These are phyloP conservation scores for Polydrusus tereticollis DNA, from an alignment of 2,888 invertebrate genomes.

Conservation along the genomic window DNA sequence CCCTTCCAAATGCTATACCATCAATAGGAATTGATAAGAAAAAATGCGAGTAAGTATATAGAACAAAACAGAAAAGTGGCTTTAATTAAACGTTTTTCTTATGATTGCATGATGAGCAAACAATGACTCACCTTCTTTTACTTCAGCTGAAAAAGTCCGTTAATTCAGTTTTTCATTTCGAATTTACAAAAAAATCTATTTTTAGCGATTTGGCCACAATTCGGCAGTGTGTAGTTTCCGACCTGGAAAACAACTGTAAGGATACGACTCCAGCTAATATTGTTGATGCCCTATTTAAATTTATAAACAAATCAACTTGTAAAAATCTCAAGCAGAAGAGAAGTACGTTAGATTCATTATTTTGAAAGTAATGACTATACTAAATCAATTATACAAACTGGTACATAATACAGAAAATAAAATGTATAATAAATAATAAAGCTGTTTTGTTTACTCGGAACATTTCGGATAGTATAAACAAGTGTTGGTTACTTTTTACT, in stretches of 20 bases:
- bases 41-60: conserved; percentile 71
- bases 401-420: background rate
- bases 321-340: conserved; percentile 51
- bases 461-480: too few species aligned
- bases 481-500: background rate
- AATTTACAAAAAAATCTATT: conserved; percentile 31
- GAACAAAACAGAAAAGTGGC: too few species aligned
- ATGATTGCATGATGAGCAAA: too few species aligned
- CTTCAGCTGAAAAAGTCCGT: too few species aligned
- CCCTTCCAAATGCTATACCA: conserved; percentile 68
- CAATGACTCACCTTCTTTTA: too few species aligned
- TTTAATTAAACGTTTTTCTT: too few species aligned
- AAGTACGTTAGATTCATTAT: conserved; percentile 43
- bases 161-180: background rate
- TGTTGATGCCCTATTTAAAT: conserved; percentile 80
- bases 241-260: conserved; percentile 73
- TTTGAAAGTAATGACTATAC: background rate
- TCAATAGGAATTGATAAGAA: conserved; percentile 69
- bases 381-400: background rate
- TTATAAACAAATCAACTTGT: conserved; percentile 71
- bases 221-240: conserved; percentile 71
- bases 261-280: conserved; percentile 85
- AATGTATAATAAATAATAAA: background rate
- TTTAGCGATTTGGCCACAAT: conserved; percentile 70
- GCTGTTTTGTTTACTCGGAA: background rate